Base-by-base conservation (phyloP, 2,113 vertebrate genomes). In the Podiceps cristatus region DNA sequence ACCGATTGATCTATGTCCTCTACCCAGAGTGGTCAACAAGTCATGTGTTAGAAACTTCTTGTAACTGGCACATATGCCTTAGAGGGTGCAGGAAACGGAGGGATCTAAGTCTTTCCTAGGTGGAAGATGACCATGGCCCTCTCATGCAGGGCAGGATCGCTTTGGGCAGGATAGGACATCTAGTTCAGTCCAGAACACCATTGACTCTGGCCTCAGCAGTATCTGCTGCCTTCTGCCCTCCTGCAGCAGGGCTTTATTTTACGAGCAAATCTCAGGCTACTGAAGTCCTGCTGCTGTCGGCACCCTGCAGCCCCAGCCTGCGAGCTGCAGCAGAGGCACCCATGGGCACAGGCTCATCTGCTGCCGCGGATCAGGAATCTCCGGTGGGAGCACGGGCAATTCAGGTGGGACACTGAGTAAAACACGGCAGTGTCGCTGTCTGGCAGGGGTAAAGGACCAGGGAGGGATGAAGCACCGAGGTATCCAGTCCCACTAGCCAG, bases 311-410 rank as follows among this genome's bases (percentile, higher is more conserved):
- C 19, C 64, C 27, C 42, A 68, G 45, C 12, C 66, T 18, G 7
- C 0, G 1, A 86, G 60, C 74, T 45, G 40, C 40, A 83, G 63
- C 63, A 62, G 50, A 31, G 50, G 10, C 33, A 77, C 4, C 7
- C 20, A 15, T 1, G 2, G 60, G 35, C 33, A 58, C 0, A 0
- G 35, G 25, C 42, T 58, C 28, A 86, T n/a, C 40, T 3, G 2
- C 25, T 47, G 37, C 44, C 12, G 6, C 1, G 9, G 44, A 42
- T 47, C 63, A 40, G 35, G 40, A 86, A 80, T 33, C 52, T 66
- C 35, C 64, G 40, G 19, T 14, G 35, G 59, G 18, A 91, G 86
- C 40, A 75, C 25, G 8, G 18, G 18, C 13, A 44, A 29, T 64
- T 80, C 3, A 2, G 20, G 29, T 66, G 76, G 63, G 18, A 91